Evolutionary conservation across 1,140 invertebrate genomes (phyloP).

Genomic region (Anastrepha obliqua): DNA sequence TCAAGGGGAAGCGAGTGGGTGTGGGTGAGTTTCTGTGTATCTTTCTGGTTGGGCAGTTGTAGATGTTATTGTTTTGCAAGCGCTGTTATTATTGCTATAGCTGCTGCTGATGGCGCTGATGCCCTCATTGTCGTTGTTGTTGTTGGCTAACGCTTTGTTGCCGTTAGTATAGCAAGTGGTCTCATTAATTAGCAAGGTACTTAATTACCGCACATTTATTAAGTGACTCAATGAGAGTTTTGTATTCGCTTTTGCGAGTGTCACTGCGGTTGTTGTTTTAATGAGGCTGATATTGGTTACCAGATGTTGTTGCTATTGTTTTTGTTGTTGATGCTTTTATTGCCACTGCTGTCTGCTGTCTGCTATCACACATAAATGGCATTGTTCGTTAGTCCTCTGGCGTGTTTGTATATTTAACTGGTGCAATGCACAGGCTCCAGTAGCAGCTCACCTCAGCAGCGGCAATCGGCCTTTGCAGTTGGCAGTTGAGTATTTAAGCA

Average conservation of each 20-base stretch:
- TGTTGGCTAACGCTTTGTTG: not conserved
- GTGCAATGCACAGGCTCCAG: constrained; percentile 3
- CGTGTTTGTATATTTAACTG: constrained; percentile 58
- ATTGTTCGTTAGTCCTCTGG: constrained; percentile 70
- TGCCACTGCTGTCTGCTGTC: constrained; percentile 18
- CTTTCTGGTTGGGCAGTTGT: not conserved
- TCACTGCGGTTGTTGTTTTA: constrained; percentile 60
- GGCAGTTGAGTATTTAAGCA: not conserved
- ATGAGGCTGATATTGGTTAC: constrained; percentile 59
- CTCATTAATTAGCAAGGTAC: constrained; percentile 74
- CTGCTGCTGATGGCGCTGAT: not conserved
- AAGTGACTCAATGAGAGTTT: constrained; percentile 67
- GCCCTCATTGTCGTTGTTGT: not conserved
- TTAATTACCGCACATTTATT: constrained; percentile 75
- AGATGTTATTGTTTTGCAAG: not conserved
- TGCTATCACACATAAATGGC: constrained; percentile 58
- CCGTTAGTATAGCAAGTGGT: not conserved
- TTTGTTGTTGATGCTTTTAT: not conserved
- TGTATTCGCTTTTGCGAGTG: constrained; percentile 37
- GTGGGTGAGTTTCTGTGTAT: not conserved
- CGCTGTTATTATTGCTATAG: not conserved
- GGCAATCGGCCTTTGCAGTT: not conserved
- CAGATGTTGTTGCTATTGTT: constrained; percentile 58
- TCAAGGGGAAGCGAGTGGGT: no score
- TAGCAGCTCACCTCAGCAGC: not conserved